Conservation (phyloP, 1,140 invertebrate genomes). For the Calephelis nemesis region DNA sequence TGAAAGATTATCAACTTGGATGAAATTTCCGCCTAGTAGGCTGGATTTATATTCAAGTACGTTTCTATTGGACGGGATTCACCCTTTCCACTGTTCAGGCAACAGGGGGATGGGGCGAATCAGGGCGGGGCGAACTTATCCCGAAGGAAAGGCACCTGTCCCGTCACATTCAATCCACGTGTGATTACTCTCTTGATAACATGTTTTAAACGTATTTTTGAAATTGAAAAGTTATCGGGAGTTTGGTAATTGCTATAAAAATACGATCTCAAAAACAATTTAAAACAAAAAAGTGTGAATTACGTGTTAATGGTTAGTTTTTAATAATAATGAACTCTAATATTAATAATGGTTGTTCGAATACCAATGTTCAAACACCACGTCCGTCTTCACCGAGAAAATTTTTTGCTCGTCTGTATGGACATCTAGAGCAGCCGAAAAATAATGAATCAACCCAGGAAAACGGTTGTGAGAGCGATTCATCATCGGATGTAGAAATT, state of each 20-base stretch:
- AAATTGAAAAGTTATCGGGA: not conserved
- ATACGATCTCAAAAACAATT: not conserved
- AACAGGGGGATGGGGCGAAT: slow-evolving; percentile 38
- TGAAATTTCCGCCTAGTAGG: slow-evolving; percentile 46
- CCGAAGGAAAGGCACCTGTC: slow-evolving; percentile 55
- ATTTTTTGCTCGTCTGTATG: slow-evolving; percentile 84
- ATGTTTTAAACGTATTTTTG: slow-evolving; percentile 38
- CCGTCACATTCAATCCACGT: slow-evolving; percentile 62
- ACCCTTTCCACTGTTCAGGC: slow-evolving; percentile 42
- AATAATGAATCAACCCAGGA: slow-evolving; percentile 28
- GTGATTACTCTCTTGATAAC: slow-evolving; percentile 35
- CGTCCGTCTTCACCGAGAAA: slow-evolving; percentile 83
- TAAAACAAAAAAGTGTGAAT: not conserved
- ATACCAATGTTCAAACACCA: slow-evolving; percentile 50
- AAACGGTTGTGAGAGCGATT: slow-evolving; percentile 53
- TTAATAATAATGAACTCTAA: slow-evolving; percentile 41
- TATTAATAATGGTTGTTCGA: slow-evolving; percentile 30
- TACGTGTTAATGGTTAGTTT: not conserved
- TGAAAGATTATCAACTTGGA: slow-evolving; percentile 17
- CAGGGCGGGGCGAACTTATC: slow-evolving; percentile 45
- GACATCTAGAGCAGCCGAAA: slow-evolving; percentile 78
- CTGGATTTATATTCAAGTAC: slow-evolving; percentile 32
- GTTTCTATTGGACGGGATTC: slow-evolving; percentile 47
- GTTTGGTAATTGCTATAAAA: not conserved
- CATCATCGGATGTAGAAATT: slow-evolving; percentile 74